phyloP scores from a whole-genome alignment of 2,888 invertebrate species.

The Lymantria monacha region DNA sequence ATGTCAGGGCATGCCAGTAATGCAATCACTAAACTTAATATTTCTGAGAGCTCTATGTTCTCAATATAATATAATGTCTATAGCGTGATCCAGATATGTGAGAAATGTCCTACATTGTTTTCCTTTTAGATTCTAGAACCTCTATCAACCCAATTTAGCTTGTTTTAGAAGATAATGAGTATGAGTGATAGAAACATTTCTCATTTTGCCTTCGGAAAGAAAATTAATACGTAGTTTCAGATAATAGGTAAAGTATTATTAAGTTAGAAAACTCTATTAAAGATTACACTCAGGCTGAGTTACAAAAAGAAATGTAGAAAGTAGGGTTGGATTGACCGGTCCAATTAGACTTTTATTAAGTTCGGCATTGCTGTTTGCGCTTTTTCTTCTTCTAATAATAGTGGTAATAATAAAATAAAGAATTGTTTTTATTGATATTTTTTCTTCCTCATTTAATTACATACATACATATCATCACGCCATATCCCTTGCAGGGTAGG shows the following conservation, averaged over 20 bases:
- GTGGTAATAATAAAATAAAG: no score
- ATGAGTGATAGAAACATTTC: slow-evolving; percentile 43
- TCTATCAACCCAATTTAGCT: slow-evolving; percentile 27
- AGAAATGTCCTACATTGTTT: no score
- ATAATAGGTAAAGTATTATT: slow-evolving; percentile 48
- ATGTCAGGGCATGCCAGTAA: no score
- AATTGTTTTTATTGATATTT: no score
- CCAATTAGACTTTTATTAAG: slow-evolving; percentile 24
- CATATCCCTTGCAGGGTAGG: no score
- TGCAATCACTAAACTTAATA: no score
- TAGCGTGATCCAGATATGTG: no score
- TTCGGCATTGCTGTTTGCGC: neutral
- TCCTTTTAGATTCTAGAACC: no score
- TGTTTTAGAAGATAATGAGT: slow-evolving; percentile 10
- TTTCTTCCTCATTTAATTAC: no score
- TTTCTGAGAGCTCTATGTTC: no score
- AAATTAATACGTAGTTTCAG: slow-evolving; percentile 66
- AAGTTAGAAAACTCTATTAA: slow-evolving; percentile 60
- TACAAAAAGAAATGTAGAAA: slow-evolving; percentile 32
- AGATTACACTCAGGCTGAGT: slow-evolving; percentile 45
- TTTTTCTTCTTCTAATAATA: neutral
- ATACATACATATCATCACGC: no score
- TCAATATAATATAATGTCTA: no score
- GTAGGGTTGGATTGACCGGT: slow-evolving; percentile 11
- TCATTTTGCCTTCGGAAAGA: slow-evolving; percentile 46